Percentiles rank a stretch among this genome's conserved stretches.
phyloP scores from a whole-genome alignment of 2,113 vertebrate species.

The Boulengeromyrus knoepffleri region DNA sequence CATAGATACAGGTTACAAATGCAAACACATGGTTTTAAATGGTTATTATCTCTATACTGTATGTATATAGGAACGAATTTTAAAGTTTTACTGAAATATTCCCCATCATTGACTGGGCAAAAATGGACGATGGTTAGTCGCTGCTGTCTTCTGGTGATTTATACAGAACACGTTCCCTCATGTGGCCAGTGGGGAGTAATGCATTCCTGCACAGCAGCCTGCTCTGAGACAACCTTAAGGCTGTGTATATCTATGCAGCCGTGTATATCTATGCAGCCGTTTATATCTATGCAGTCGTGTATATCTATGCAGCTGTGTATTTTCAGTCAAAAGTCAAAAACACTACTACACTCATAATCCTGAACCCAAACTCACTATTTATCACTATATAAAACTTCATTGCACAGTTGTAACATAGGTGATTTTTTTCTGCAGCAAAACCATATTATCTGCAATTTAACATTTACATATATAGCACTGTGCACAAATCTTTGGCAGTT shows the following conservation, averaged over 20 bases:
- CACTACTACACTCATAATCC: neutral
- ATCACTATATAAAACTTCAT: neutral
- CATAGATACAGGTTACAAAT: neutral
- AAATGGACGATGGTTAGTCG: neutral
- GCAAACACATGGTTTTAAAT: neutral
- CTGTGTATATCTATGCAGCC: neutral
- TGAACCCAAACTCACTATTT: neutral
- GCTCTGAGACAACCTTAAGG: neutral
- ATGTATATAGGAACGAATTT: neutral
- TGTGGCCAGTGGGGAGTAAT: neutral
- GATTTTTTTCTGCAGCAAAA: neutral
- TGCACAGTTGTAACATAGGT: neutral
- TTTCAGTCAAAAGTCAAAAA: neutral
- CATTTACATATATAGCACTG: neutral
- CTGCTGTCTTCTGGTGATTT: conserved; percentile 8
- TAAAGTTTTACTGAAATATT: neutral
- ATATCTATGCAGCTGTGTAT: neutral
- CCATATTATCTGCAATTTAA: neutral
- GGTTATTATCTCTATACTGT: neutral
- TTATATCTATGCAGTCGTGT: neutral
- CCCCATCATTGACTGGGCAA: neutral
- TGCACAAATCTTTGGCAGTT: neutral
- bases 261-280: neutral
- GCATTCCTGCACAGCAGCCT: neutral
- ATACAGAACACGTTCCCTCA: neutral